Percentiles rank a stretch among this genome's conserved stretches.
Evolutionary conservation across 1,140 invertebrate species (phyloP).

Genomic region (Eupeodes corollae): DNA sequence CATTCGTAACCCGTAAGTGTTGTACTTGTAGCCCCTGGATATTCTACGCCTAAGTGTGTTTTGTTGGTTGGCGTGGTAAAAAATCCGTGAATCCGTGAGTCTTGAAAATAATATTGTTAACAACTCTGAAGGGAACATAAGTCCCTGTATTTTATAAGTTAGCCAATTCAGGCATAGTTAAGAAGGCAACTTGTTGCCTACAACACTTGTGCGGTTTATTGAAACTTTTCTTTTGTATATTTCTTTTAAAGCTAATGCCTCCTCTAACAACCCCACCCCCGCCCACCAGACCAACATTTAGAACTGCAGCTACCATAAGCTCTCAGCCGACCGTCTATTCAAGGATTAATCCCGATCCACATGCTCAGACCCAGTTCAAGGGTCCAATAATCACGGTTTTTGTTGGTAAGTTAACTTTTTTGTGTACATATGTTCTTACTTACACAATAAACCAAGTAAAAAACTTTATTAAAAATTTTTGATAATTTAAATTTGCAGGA

Average conservation of each 20-base stretch:
- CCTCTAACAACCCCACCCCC: constrained; percentile 35
- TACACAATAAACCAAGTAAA: neutral
- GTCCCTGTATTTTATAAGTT: constrained; percentile 13
- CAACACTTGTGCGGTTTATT: neutral
- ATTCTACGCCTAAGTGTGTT: no score
- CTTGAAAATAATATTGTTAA: neutral
- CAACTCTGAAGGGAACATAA: neutral
- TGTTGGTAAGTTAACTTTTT: constrained; percentile 46
- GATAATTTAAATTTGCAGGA: constrained; percentile 42
- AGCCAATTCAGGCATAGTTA: neutral
- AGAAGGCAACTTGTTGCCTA: neutral
- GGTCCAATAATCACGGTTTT: constrained; percentile 94
- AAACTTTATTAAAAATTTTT: neutral
- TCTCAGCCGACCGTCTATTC: constrained; percentile 35
- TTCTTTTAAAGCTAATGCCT: constrained; percentile 38
- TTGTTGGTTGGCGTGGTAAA: no score
- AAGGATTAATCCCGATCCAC: constrained; percentile 24
- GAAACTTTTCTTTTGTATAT: neutral
- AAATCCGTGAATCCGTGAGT: no score
- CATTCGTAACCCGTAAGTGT: neutral
- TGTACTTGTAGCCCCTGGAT: no score
- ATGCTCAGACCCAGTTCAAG: constrained; percentile 37
- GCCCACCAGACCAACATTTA: constrained; percentile 31
- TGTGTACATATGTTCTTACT: no score
- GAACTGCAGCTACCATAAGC: constrained; percentile 36